Base-by-base conservation (phyloP, 2,888 invertebrate species). In the Athrips mouffetella region DNA sequence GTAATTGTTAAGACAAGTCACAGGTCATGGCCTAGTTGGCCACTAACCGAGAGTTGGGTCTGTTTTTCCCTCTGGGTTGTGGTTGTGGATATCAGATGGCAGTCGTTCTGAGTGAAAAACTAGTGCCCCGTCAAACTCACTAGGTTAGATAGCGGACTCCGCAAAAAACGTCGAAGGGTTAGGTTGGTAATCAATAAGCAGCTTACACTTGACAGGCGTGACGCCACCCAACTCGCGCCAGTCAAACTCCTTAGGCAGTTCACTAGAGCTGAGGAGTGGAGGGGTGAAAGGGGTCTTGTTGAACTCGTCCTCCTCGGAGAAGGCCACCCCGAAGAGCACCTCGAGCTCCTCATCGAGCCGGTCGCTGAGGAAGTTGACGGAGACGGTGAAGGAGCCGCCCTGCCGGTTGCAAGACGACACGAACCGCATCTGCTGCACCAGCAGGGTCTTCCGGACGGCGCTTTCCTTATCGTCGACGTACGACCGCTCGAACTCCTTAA, bases 181-280 rank as follows among this genome's bases (percentile, higher is more conserved):
- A n/a, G n/a, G n/a, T n/a, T n/a, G n/a, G n/a, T 25, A 25, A 4
- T 30, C 30, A 30, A n/a, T 30, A 30, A 30, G n/a, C 30, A 3
- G 70, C 76, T 73, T 47, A 85, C 85, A 67, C 51, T 75, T 67
- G 31, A 85, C 84, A 13, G 68, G 70, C 0, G 86, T 71, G 51
- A 86, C 86, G 40, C 62, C 87, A 15, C 85, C 86, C 15, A 57
- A 66, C 37, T 66, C 55, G 23, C 86, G 66, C 86, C 86, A 87
- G 62, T 86, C 85, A 62, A 84, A 86, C 20, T 48, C 57, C 5
- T 65, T 59, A 8, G 80, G 80, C 62, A 84, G 66, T n/a, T 61
- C 58, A 54, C 57, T 18, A 65, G 65, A 33, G 63, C 51, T 5
- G 54, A 59, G 55, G 41, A 78, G 55, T 49, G 66, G 55, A 57